A percentile compares a stretch with the other conserved stretches of the same genome.
Evolutionary conservation across 2,797 vertebrate species (phyloP).

Genomic region (Erithacus rubecula): DNA sequence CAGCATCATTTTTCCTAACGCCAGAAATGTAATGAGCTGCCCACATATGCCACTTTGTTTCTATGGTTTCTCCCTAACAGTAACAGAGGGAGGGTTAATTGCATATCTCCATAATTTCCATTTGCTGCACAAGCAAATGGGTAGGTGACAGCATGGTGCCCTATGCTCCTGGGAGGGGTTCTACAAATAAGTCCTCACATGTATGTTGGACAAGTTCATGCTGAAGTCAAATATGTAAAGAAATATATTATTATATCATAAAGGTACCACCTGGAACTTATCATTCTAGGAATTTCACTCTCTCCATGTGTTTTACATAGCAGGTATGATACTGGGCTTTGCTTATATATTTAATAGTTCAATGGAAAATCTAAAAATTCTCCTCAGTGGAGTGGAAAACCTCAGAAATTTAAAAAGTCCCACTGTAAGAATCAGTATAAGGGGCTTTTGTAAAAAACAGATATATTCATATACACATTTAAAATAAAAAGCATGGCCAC

Average conservation of each 20-base stretch:
- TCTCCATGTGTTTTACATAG: not conserved
- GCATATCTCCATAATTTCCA: not conserved
- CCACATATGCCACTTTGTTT: not conserved
- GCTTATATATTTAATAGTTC: not conserved
- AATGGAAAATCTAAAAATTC: not conserved
- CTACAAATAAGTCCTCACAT: not conserved
- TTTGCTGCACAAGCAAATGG: not conserved
- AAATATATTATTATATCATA: not conserved
- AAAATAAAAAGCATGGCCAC: not conserved
- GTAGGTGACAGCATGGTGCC: not conserved
- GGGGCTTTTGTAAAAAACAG: not conserved
- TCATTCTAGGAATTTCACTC: not conserved
- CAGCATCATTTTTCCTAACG: not conserved
- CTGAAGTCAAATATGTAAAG: not conserved
- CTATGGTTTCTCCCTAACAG: not conserved
- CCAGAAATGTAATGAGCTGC: not conserved
- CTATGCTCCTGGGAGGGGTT: not conserved
- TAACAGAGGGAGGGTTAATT: not conserved
- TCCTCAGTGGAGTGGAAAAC: not conserved
- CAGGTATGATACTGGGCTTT: not conserved
- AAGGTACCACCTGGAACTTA: not conserved
- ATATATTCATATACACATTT: rapidly evolving
- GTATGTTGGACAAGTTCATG: not conserved
- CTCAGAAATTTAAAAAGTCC: not conserved
- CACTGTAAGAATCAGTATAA: not conserved